Conservation (phyloP, 1,140 invertebrate species). For the Brachionus rubens region DNA sequence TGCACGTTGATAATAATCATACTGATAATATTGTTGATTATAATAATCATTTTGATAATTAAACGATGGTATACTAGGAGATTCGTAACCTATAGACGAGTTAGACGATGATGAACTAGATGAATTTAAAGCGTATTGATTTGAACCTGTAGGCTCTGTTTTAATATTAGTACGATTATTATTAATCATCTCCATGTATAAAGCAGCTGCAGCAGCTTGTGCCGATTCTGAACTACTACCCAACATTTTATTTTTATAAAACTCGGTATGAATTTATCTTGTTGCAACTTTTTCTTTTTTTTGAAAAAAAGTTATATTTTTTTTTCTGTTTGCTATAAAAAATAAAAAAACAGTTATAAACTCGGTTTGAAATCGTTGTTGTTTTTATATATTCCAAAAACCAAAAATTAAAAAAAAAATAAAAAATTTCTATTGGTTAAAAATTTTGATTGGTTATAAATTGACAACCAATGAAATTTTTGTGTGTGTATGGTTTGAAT, state of each 20-base stretch:
- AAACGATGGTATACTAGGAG: not conserved
- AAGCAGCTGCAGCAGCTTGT: constrained; percentile 16
- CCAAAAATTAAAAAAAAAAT: not conserved
- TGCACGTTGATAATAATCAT: constrained; percentile 29
- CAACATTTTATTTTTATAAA: constrained; percentile 27
- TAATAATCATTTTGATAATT: constrained; percentile 22
- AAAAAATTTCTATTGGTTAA: not conserved
- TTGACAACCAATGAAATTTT: constrained; percentile 12
- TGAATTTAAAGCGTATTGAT: not conserved
- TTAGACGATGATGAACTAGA: not conserved
- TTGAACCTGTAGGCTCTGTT: not conserved
- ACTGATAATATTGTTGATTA: constrained; percentile 23
- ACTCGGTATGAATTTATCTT: constrained; percentile 29
- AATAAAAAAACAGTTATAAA: constrained; percentile 2
- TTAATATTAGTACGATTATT: constrained; percentile 38
- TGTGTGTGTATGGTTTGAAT: too few species aligned
- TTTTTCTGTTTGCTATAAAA: not conserved
- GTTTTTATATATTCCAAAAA: not conserved
- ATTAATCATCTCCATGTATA: constrained; percentile 42
- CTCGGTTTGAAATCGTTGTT: constrained; percentile 15
- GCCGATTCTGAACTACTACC: not conserved
- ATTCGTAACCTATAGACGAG: not conserved
- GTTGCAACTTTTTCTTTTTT: constrained; percentile 19
- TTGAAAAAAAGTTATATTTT: too few species aligned
- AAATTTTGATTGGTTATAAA: not conserved